Percentiles rank a stretch among this genome's conserved stretches.
phyloP scores from a whole-genome alignment of 2,113 vertebrate species.

The Numida meleagris region DNA sequence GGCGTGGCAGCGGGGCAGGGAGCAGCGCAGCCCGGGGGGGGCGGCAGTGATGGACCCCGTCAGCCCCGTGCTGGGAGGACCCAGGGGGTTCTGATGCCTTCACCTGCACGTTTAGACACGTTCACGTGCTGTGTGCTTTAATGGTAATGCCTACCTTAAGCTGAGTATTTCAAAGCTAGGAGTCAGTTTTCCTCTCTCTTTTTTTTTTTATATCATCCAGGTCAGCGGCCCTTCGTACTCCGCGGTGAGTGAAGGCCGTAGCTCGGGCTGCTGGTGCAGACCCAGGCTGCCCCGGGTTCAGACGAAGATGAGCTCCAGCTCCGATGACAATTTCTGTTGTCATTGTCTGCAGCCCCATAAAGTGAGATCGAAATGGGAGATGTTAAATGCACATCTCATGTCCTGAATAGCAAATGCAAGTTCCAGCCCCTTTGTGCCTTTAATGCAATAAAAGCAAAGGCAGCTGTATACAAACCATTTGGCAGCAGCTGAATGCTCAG shows the following conservation, averaged over 20 bases:
- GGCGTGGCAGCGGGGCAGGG: not conserved
- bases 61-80: not conserved
- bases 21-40: not conserved
- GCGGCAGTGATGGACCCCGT: too few species aligned
- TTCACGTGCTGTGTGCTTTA: fast-evolving
- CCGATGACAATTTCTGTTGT: not conserved
- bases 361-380: not conserved
- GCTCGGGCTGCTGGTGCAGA: not conserved
- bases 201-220: not conserved
- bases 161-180: not conserved
- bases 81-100: not conserved
- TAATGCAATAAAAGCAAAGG: slow-evolving; percentile 11
- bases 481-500: not conserved
- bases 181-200: not conserved
- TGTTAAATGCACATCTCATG: not conserved
- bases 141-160: not conserved
- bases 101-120: not conserved
- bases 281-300: not conserved
- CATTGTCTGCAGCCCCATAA: not conserved
- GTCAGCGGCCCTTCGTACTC: not conserved
- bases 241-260: not conserved
- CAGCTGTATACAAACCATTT: not conserved
- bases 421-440: not conserved
- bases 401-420: not conserved
- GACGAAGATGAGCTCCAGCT: not conserved